These are phyloP conservation scores for Orgyia antiqua DNA, from an alignment of 2,888 invertebrate species.

Conservation along the genomic window DNA sequence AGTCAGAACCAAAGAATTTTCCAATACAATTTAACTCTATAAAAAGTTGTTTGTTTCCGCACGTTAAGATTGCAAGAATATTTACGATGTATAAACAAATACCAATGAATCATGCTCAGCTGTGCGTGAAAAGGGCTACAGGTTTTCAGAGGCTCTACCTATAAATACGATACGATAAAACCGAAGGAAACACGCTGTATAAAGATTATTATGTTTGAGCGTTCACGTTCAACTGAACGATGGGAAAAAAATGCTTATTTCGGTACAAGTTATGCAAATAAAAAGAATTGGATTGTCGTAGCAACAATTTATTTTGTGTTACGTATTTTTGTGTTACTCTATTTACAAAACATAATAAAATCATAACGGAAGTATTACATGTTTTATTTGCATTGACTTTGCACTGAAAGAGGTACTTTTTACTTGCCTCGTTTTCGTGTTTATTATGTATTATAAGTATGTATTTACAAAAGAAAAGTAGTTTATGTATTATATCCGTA, in stretches of 20 bases:
- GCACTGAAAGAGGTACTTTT: too few relatives aligned
- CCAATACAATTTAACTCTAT: too few relatives aligned
- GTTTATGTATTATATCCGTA: too few relatives aligned
- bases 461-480: too few relatives aligned
- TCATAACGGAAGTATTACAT: too few relatives aligned
- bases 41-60: too few relatives aligned
- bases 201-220: conserved; percentile 9
- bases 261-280: background rate
- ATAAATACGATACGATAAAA: conserved; percentile 11
- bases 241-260: conserved; percentile 1
- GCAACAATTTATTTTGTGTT: background rate
- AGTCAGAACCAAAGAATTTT: too few relatives aligned
- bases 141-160: conserved; percentile 19
- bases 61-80: conserved; percentile 4
- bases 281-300: background rate
- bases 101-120: conserved; percentile 7
- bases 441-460: too few relatives aligned
- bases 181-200: conserved; percentile 5
- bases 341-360: too few relatives aligned
- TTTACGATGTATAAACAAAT: conserved; percentile 21
- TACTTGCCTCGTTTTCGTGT: too few relatives aligned
- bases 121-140: conserved; percentile 17
- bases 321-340: background rate
- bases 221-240: conserved; percentile 1
- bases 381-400: too few relatives aligned